These are phyloP conservation scores for Leptodactylus fuscus DNA, from an alignment of 2,113 vertebrate species.

Conservation along the genomic window DNA sequence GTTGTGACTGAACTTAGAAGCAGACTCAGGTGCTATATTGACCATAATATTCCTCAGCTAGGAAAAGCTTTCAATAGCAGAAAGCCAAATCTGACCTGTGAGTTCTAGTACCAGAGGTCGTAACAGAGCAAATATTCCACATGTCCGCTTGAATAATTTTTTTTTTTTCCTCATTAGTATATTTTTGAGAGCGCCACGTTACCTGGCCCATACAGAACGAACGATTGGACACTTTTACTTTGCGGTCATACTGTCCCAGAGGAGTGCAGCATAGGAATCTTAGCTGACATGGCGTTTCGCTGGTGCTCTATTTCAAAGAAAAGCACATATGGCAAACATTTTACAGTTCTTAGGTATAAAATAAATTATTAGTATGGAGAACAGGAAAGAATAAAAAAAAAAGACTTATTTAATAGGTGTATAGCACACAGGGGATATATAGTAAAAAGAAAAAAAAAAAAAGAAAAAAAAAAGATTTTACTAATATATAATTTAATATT, in stretches of 20 bases:
- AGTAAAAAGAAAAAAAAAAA: slow-evolving; percentile 60
- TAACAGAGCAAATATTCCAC: slow-evolving; percentile 63
- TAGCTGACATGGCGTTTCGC: slow-evolving; percentile 66
- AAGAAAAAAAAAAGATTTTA: slow-evolving; percentile 72
- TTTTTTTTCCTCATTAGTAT: slow-evolving; percentile 1
- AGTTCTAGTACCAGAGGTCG: slow-evolving; percentile 71
- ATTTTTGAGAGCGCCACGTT: slow-evolving; percentile 32
- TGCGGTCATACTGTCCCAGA: slow-evolving; percentile 66
- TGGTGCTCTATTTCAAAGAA: slow-evolving; percentile 77
- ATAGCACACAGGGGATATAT: slow-evolving; percentile 86
- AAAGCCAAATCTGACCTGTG: slow-evolving; percentile 73
- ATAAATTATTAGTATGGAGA: slow-evolving; percentile 67
- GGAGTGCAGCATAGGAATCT: slow-evolving; percentile 61
- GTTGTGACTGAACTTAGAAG: slow-evolving; percentile 71
- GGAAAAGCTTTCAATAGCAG: slow-evolving; percentile 73
- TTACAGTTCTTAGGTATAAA: slow-evolving; percentile 70
- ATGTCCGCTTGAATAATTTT: not conserved
- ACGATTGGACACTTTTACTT: slow-evolving; percentile 70
- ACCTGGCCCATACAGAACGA: slow-evolving; percentile 4
- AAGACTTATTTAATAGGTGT: slow-evolving; percentile 89
- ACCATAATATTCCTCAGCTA: slow-evolving; percentile 73
- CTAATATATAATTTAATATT: slow-evolving; percentile 90
- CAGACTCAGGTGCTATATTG: slow-evolving; percentile 86
- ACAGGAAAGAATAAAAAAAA: slow-evolving; percentile 70
- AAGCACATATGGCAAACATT: slow-evolving; percentile 81